Evolutionary conservation across 2,888 invertebrate species (phyloP), one percentile per base, ranked within the genome.

Genomic region (Metacarcinus magister): DNA sequence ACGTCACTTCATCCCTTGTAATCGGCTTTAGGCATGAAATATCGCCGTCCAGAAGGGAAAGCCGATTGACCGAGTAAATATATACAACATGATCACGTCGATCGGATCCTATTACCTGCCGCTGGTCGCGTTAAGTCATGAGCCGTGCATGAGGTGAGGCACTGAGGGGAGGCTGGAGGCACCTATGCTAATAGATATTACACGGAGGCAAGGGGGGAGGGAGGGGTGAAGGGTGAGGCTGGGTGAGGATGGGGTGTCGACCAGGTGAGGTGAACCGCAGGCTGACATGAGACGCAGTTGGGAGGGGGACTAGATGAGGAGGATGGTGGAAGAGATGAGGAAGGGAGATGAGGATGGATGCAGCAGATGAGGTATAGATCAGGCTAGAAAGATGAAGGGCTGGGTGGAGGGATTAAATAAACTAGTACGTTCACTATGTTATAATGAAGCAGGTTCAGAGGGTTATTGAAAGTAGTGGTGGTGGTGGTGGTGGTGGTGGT

Each of bases 41-140:
- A 82, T 82, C 82, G 82, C 82, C 82, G 82, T 8, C 82, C 82
- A 32, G 32, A 32, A 82, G 32, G 82, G 16, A 28, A 82, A 82
- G 82, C 82, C 82, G 82, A 82, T 82, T 82, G 82, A 82, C 82
- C 82, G 82, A 82, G 82, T 82, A 82, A 82, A 82, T 82, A 82
- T 82, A 82, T 82, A 82, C 82, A 82, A 82, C 82, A 82, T 82
- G 82, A 82, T 82, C 82, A 82, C 82, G 32, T 4, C 82, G 32
- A 82, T 82, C 82, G 82, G 82, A 82, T 82, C 32, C 23, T 82
- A 82, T 82, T 82, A 82, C 82, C 16, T 32, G 28, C 82, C 32
- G 82, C n/a, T n/a, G n/a, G n/a, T 23, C 67, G 67, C n/a, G 19
- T 67, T n/a, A 67, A 67, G 5, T 67, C 67, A 67, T 67, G 67